Evolutionary conservation across 2,797 vertebrate genomes (phyloP), one percentile per base, ranked within the genome.

Genomic region (Salarias fasciatus): DNA sequence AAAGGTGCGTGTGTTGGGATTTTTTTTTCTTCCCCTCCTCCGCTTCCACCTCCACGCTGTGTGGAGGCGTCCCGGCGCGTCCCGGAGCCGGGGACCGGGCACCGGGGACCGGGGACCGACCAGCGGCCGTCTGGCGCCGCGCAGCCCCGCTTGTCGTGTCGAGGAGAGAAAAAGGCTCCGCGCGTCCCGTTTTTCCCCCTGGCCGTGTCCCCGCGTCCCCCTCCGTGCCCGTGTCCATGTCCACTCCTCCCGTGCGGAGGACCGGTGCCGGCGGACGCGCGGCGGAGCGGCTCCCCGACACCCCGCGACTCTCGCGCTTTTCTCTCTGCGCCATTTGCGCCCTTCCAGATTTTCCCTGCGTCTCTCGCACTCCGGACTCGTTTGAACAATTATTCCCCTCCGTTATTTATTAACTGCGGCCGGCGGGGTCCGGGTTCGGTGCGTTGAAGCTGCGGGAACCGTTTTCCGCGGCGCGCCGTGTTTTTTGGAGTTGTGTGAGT

Each of bases 261-360:
- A n/a, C n/a, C n/a, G n/a, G n/a, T n/a, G n/a, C n/a, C n/a, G n/a
- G n/a, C n/a, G n/a, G n/a, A n/a, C n/a, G n/a, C n/a, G n/a, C n/a
- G 68, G 18, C 11, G 63, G 58, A 9, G 6, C 40, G 48, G 28
- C 13, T 33, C 69, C 41, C n/a, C n/a, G n/a, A 24, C 18, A 24
- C 18, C 18, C 40, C 63, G 47, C 11, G 41, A 63, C n/a, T 54
- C 63, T 80, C 69, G 62, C 70, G 73, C 85, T 77, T 82, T 74
- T 83, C 72, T 86, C 84, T 76, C 60, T 81, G 77, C 73, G 78
- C 62, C 60, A 77, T 83, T 77, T 77, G 62, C 40, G 53, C 63
- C 53, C 69, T 72, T 24, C 69, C 82, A 80, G 55, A 41, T 61
- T 68, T 57, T 35, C 46, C 31, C 10, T 33, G n/a, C n/a, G n/a